Percentiles rank a stretch among this genome's conserved stretches.
Evolutionary conservation across 1,140 invertebrate genomes (phyloP).

Genomic region (Rhopalosiphum maidis): DNA sequence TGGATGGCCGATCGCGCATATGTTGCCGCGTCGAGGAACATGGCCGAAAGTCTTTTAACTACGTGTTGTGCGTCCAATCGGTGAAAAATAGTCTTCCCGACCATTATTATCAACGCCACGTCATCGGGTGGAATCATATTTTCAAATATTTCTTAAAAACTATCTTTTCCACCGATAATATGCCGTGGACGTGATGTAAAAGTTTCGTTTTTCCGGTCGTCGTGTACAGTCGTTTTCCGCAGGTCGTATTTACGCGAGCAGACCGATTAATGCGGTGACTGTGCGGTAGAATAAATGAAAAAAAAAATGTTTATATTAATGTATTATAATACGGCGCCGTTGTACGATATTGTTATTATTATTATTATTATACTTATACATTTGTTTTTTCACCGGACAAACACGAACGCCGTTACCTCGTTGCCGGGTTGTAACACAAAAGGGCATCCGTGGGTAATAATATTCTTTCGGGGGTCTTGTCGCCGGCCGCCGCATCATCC

Average conservation of each 20-base stretch:
- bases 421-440: slow-evolving; percentile 8
- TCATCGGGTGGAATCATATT: not conserved
- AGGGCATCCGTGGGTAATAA: slow-evolving; percentile 35
- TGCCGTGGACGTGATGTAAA: not conserved
- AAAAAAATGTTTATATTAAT: not conserved
- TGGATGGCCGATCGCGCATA: not conserved
- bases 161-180: accelerated
- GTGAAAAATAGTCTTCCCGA: not conserved
- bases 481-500: not conserved
- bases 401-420: not conserved
- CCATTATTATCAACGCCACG: not conserved
- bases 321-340: not conserved
- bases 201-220: not conserved
- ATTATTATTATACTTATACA: not conserved
- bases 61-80: no score
- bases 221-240: not conserved
- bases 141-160: not conserved
- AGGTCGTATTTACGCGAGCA: not conserved
- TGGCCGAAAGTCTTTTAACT: slow-evolving; percentile 6
- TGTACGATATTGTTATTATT: not conserved
- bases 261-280: no score
- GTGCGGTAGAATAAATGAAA: not conserved
- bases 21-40: not conserved
- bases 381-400: not conserved
- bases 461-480: not conserved